Evolutionary conservation across 2,113 vertebrate genomes (phyloP), one percentile per base, ranked within the genome.

Genomic region (Ictalurus furcatus): DNA sequence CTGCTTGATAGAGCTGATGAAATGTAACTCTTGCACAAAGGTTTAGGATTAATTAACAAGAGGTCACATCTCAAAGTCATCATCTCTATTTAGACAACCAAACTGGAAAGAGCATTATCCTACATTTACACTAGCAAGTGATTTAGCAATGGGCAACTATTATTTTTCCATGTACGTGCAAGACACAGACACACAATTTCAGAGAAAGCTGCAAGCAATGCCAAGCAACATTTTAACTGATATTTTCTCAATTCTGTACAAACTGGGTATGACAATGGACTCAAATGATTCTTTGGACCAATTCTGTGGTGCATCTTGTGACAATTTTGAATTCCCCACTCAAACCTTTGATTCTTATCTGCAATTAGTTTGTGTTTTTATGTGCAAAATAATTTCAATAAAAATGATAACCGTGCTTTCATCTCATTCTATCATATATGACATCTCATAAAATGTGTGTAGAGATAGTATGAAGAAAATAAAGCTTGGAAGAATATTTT

Each of bases 1-100:
- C n/a, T 86, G 83, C 86, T 73, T 37, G 44, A 87, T 58, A 54
- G 54, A 63, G 69, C 28, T 85, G 52, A 54, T 85, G 73, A 81
- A 82, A 84, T 30, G 58, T 34, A 21, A 58, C 13, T 88, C 21
- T n/a, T 71, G 59, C 80, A 67, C 19, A 74, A 13, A 37, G 76
- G 76, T 21, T 65, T 79, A 44, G 71, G 61, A 73, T 82, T 86
- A 81, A 71, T 56, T 16, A 87, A 40, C 6, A n/a, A 3, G 23
- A 85, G 40, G 40, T 19, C 40, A 69, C 58, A 59, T 59, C 61
- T 28, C 63, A 8, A 16, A 71, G 30, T 34, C 13, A 34, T 34
- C 37, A 9, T 21, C 17, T 73, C 71, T 16, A 67, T 6, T 71
- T 71, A 1, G 17, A 37, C 34, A 21, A 74, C 6, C 71, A 74